Evolutionary conservation across 1,140 invertebrate species (phyloP).

Genomic region (Drosophila funebris): DNA sequence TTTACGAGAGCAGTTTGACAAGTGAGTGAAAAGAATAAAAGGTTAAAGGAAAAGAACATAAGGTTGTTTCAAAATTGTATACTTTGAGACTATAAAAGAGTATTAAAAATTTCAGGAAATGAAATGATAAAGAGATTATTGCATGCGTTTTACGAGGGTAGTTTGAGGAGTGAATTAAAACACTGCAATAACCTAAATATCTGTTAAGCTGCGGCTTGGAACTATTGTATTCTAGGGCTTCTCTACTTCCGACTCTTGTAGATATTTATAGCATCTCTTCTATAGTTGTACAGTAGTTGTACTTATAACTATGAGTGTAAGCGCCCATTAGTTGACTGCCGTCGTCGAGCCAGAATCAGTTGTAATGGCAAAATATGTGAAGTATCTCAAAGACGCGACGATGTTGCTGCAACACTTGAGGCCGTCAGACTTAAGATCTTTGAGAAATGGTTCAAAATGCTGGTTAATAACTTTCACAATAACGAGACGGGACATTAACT

Average conservation of each 20-base stretch:
- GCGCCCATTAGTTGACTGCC: neutral
- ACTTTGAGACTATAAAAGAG: too few relatives aligned
- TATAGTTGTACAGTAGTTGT: neutral
- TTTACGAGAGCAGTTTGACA: too few relatives aligned
- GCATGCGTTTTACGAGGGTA: too few relatives aligned
- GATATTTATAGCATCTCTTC: constrained; percentile 5
- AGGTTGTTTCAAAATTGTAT: too few relatives aligned
- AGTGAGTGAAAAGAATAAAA: too few relatives aligned
- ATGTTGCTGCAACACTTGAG: constrained; percentile 8
- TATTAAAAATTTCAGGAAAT: too few relatives aligned
- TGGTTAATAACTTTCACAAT: constrained; percentile 6
- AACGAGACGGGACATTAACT: neutral
- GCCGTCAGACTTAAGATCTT: neutral
- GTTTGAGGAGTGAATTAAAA: too few relatives aligned
- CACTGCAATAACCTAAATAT: too few relatives aligned
- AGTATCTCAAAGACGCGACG: constrained; percentile 13
- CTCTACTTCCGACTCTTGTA: neutral
- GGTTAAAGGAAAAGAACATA: too few relatives aligned
- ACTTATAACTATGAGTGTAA: neutral
- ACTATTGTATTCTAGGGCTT: neutral
- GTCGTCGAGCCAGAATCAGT: neutral
- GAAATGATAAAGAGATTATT: too few relatives aligned
- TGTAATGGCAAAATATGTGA: neutral
- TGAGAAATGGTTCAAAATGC: neutral
- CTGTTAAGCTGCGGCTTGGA: too few relatives aligned